Conservation (phyloP, 1,140 invertebrate genomes). For the Philaenus spumarius region DNA sequence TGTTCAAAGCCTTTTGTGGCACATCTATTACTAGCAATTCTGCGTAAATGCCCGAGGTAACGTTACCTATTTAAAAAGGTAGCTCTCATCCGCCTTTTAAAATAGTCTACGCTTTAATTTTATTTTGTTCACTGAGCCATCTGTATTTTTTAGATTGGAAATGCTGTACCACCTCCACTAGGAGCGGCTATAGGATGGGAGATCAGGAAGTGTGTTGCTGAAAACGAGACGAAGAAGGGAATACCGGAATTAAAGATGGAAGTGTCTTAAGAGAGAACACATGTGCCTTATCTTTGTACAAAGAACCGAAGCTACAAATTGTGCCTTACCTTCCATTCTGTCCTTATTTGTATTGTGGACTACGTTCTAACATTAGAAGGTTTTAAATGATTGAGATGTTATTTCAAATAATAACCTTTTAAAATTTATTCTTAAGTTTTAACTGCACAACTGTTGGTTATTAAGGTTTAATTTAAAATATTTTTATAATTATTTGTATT, state of each 20-base stretch:
- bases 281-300: not conserved
- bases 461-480: not conserved
- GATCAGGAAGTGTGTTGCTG: constrained; percentile 47
- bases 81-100: no score
- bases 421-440: not conserved
- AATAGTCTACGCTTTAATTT: not conserved
- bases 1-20: no score
- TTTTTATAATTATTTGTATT: not conserved
- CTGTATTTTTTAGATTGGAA: constrained; percentile 52
- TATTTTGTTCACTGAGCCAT: not conserved
- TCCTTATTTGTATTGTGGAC: not conserved
- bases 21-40: no score
- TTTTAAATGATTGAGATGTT: not conserved
- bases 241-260: not conserved
- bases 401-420: not conserved
- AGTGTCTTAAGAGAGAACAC: not conserved
- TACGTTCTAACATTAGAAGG: not conserved
- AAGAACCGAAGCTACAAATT: not conserved
- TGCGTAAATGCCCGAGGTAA: no score
- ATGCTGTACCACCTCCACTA: constrained; percentile 80
- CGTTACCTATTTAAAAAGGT: no score
- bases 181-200: constrained; percentile 68
- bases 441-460: no score
- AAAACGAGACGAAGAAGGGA: not conserved
- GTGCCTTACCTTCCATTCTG: not conserved